These are phyloP conservation scores for Siphonodentalium dalli DNA, from an alignment of 2,888 invertebrate species.

Conservation along the genomic window DNA sequence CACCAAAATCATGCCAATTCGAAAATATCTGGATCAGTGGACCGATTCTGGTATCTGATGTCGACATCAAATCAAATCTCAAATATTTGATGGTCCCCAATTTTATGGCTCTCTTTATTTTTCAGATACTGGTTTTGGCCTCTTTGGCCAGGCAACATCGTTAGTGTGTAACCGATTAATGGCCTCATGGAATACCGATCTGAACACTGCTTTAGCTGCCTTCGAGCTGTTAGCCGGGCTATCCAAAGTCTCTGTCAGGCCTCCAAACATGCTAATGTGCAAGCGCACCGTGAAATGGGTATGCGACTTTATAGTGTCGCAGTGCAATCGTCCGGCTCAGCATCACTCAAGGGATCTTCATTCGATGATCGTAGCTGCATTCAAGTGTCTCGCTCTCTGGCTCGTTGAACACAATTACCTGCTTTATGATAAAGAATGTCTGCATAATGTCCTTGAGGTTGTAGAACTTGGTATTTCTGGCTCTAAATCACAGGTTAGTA, in stretches of 20 bases:
- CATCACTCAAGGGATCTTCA: constrained; percentile 88
- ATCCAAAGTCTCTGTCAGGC: constrained; percentile 71
- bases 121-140: constrained; percentile 82
- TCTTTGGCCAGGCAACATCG: constrained; percentile 91
- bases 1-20: no score
- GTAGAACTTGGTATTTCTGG: constrained; percentile 98
- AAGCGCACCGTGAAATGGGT: constrained; percentile 84
- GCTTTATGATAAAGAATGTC: constrained; percentile 88
- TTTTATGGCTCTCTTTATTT: no score
- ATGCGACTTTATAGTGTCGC: constrained; percentile 94
- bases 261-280: constrained; percentile 59
- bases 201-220: constrained; percentile 92
- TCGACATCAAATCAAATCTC: no score
- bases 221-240: constrained; percentile 89
- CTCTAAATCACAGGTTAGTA: constrained; percentile 75
- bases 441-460: constrained; percentile 92
- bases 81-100: no score
- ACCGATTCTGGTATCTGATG: no score
- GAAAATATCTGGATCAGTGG: no score
- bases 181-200: constrained; percentile 94
- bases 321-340: constrained; percentile 89
- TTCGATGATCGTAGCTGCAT: constrained; percentile 83
- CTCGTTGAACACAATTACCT: constrained; percentile 88
- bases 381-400: constrained; percentile 76
- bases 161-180: constrained; percentile 93